A percentile compares a stretch with the other conserved stretches of the same genome.
Evolutionary conservation across 2,797 vertebrate species (phyloP).

Genomic region (Momotus momota): DNA sequence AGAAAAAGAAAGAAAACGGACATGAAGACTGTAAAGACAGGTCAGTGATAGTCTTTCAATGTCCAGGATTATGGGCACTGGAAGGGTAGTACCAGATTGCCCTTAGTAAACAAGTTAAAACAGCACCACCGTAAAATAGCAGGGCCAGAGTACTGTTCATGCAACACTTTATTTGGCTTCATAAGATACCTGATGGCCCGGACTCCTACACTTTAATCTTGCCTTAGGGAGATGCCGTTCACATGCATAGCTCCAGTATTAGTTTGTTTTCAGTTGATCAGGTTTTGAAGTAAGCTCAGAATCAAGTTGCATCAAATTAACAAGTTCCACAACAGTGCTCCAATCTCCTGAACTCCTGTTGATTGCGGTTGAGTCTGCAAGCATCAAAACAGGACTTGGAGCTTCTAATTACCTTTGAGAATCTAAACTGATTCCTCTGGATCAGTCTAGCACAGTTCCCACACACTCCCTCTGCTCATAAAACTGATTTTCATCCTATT

Average conservation of each 20-base stretch:
- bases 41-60: not conserved
- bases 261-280: constrained; percentile 12
- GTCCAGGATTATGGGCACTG: not conserved
- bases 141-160: not conserved
- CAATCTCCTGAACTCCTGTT: constrained; percentile 6
- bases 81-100: not conserved
- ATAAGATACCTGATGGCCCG: not conserved
- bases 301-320: constrained; percentile 34
- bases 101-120: not conserved
- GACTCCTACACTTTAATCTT: not conserved
- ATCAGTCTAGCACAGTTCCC: not conserved
- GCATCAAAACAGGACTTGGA: not conserved
- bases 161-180: not conserved
- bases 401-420: constrained; percentile 23
- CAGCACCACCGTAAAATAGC: not conserved
- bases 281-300: constrained; percentile 23
- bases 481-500: not conserved
- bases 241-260: not conserved
- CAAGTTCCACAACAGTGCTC: constrained; percentile 13
- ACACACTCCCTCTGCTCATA: not conserved
- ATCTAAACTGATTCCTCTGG: not conserved
- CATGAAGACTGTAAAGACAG: not conserved
- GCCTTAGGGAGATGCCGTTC: not conserved
- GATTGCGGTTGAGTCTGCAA: not conserved
- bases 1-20: not conserved